Base-by-base conservation (phyloP, 1,140 invertebrate species). In the Conus betulinus region DNA sequence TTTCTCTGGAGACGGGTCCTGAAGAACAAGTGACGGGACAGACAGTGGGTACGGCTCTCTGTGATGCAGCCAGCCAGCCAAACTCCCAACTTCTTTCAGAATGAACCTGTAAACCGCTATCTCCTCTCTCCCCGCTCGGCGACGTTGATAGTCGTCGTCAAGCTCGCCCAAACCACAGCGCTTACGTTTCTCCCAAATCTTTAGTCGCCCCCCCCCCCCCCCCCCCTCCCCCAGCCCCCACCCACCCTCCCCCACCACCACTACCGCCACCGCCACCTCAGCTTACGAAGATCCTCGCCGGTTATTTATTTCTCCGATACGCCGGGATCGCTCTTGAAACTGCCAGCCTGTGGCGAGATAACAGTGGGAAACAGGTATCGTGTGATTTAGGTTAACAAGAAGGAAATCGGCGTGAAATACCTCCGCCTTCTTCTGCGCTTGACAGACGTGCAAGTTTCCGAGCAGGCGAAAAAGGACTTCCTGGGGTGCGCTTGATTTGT, bases 401-500 rank as follows among this genome's bases (percentile, higher is more conserved):
- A n/a, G 67, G 67, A 71, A 71, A 71, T 13, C 67, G 67, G 67
- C 67, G 67, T 71, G 67, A 71, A 71, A 71, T 71, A 71, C 67
- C 67, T 71, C 67, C 20, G 17, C 67, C 67, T 71, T n/a, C 67
- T 11, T 71, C 67, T 7, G 3, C 11, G 67, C 67, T 71, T 71
- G 67, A 71, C 67, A 71, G 67, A 71, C 11, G 11, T 11, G 6
- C 6, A 6, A 71, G 67, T 20, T 71, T 71, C 20, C 67, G 67
- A 23, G 23, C 20, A 20, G 67, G 67, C 67, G 23, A 71, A 71
- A 71, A 71, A n/a, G 67, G 23, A 23, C 13, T n/a, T 71, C 67
- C 67, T n/a, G 67, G 67, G 67, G 67, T 71, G 67, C 67, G 67
- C 20, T 71, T 71, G 67, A 71, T 71, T 71, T 71, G 67, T 71